Evolutionary conservation across 2,113 vertebrate species (phyloP).

Genomic region (Corythoichthys intestinalis): DNA sequence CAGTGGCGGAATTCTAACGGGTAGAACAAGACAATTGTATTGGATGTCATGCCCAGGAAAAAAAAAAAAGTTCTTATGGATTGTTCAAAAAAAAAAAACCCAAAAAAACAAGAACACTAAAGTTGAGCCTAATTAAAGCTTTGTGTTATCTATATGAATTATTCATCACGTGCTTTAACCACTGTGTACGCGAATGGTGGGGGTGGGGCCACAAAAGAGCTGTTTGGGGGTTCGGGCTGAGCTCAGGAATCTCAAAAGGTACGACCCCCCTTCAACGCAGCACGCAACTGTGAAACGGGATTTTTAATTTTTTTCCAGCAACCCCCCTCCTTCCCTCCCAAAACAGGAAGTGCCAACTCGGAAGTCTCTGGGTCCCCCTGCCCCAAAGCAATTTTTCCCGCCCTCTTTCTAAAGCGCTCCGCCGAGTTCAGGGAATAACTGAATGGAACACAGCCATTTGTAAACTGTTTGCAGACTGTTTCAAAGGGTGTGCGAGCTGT

Average conservation of each 20-base stretch:
- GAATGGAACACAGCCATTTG: slow-evolving; percentile 83
- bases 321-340: slow-evolving; percentile 29
- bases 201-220: slow-evolving; percentile 12
- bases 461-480: slow-evolving; percentile 82
- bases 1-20: slow-evolving; percentile 71
- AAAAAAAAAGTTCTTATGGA: slow-evolving; percentile 72
- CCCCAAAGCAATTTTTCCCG: slow-evolving; percentile 76
- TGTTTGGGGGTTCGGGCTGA: slow-evolving; percentile 42
- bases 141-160: slow-evolving; percentile 56
- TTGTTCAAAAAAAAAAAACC: slow-evolving; percentile 59
- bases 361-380: slow-evolving; percentile 40
- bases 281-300: slow-evolving; percentile 14
- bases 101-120: slow-evolving; percentile 63
- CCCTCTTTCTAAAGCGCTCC: slow-evolving; percentile 69
- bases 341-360: slow-evolving; percentile 46
- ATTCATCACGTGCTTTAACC: slow-evolving; percentile 45
- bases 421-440: slow-evolving; percentile 79
- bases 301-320: slow-evolving; percentile 23
- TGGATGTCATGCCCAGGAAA: slow-evolving; percentile 71
- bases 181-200: slow-evolving; percentile 44
- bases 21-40: slow-evolving; percentile 78
- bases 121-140: slow-evolving; percentile 70
- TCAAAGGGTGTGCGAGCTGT: slow-evolving; percentile 77
- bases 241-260: slow-evolving; percentile 56
- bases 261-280: background rate